phyloP scores from a whole-genome alignment of 37 sponge, comb jelly and placozoan species.

The Theonella swinhoei region DNA sequence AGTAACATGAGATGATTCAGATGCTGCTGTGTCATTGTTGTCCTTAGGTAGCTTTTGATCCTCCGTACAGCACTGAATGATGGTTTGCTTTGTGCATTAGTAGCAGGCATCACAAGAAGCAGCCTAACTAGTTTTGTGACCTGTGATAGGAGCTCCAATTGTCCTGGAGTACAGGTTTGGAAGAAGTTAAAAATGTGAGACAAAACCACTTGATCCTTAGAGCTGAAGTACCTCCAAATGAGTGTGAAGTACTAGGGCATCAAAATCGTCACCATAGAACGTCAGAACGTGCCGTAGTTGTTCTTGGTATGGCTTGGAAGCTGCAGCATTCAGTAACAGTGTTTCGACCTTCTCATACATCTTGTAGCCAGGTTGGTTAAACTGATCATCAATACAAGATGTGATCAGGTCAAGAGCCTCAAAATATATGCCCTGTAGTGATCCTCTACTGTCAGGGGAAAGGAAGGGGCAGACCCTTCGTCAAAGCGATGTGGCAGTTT shows the following conservation, averaged over 20 bases:
- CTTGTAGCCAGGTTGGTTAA: slow-evolving; percentile 53
- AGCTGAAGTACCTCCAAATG: slow-evolving; percentile 16
- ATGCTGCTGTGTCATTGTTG: slow-evolving; percentile 56
- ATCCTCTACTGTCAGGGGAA: slow-evolving; percentile 50
- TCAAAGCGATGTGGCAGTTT: slow-evolving; percentile 28
- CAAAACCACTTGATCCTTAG: slow-evolving; percentile 18
- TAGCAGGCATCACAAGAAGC: slow-evolving; percentile 51
- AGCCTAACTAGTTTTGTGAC: slow-evolving; percentile 27
- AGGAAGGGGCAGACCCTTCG: slow-evolving; percentile 27
- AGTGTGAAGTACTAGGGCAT: slow-evolving; percentile 14
- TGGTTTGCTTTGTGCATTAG: slow-evolving; percentile 52
- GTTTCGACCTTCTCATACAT: slow-evolving; percentile 26
- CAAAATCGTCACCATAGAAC: slow-evolving; percentile 49
- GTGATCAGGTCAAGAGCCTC: slow-evolving; percentile 60
- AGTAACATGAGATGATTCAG: slow-evolving; percentile 45
- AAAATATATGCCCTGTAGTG: slow-evolving; percentile 48
- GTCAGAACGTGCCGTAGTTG: slow-evolving; percentile 26
- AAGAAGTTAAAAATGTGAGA: slow-evolving; percentile 30
- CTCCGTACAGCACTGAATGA: slow-evolving; percentile 60
- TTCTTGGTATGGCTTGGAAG: slow-evolving; percentile 13
- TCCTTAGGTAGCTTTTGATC: slow-evolving; percentile 54
- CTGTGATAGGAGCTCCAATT: slow-evolving; percentile 17
- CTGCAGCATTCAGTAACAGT: slow-evolving; percentile 51
- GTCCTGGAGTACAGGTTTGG: slow-evolving; percentile 11
- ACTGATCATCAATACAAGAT: slow-evolving; percentile 34